Evolutionary conservation across 2,797 vertebrate genomes (phyloP).

Genomic region (Sylvilagus floridanus): DNA sequence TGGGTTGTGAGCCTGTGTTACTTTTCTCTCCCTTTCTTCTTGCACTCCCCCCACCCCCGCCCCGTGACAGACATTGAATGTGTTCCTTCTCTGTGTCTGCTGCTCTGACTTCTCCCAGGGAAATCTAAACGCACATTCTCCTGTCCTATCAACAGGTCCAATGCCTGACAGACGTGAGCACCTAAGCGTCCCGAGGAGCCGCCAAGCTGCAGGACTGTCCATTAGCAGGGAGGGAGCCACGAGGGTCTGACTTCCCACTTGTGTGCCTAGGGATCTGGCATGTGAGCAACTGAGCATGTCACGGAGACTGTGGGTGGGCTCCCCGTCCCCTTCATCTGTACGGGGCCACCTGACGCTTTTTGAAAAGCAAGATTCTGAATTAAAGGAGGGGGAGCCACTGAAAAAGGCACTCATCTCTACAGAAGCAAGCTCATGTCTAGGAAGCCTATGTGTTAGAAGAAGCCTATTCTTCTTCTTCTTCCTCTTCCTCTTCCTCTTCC

Average conservation of each 20-base stretch:
- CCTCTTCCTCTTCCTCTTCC: too few species aligned
- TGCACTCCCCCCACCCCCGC: too few species aligned
- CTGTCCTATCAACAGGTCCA: background rate
- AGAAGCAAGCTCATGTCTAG: background rate
- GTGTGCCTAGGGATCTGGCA: background rate
- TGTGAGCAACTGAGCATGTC: background rate
- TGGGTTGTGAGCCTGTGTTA: background rate
- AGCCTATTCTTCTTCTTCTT: too few species aligned
- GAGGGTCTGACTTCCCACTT: background rate
- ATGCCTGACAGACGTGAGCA: background rate
- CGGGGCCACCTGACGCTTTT: background rate
- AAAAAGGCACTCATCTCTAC: background rate
- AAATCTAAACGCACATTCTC: background rate
- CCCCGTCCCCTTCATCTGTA: background rate
- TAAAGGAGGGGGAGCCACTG: background rate
- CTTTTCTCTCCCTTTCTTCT: background rate
- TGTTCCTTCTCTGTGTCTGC: background rate
- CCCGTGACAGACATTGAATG: background rate
- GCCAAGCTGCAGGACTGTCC: background rate
- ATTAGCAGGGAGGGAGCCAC: fast-evolving
- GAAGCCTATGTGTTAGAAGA: background rate
- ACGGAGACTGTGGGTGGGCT: background rate
- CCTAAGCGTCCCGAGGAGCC: too few species aligned
- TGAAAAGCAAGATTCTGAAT: background rate
- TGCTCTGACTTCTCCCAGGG: background rate